Evolutionary conservation across 1,140 invertebrate species (phyloP).

Genomic region (Panagrolaimus sp.): DNA sequence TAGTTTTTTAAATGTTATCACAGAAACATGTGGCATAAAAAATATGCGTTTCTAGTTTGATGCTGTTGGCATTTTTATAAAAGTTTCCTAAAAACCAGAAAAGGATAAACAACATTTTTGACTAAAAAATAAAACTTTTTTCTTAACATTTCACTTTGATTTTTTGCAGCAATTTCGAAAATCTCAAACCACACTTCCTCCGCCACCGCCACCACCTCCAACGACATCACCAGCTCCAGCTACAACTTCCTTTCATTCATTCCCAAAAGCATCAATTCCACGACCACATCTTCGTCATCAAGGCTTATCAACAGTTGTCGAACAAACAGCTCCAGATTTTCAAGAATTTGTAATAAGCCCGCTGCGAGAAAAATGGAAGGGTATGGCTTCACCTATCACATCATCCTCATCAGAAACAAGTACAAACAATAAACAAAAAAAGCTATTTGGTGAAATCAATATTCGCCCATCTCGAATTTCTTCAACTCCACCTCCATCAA

Average conservation of each 20-base stretch:
- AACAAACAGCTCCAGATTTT: neutral
- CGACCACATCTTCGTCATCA: neutral
- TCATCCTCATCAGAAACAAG: neutral
- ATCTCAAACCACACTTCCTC: neutral
- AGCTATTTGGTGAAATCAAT: too few relatives aligned
- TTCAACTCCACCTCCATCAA: neutral
- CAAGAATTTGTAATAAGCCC: constrained; percentile 3
- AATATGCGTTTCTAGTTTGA: too few relatives aligned
- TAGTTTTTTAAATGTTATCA: too few relatives aligned
- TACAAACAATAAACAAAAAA: too few relatives aligned
- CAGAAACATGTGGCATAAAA: too few relatives aligned
- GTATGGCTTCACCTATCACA: neutral
- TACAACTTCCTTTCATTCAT: neutral
- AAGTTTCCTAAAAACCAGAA: too few relatives aligned
- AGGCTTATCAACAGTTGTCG: neutral
- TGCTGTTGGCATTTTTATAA: too few relatives aligned
- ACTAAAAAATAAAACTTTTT: neutral
- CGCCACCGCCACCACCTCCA: too few relatives aligned
- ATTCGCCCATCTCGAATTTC: neutral
- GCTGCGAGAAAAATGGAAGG: neutral
- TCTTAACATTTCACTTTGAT: neutral
- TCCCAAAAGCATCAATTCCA: neutral
- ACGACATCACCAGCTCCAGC: neutral
- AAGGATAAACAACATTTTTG: too few relatives aligned
- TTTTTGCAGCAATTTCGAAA: constrained; percentile 1